A percentile compares a stretch with the other conserved stretches of the same genome.
phyloP scores from a whole-genome alignment of 2,113 vertebrate species.

The Dipodomys ordii region DNA sequence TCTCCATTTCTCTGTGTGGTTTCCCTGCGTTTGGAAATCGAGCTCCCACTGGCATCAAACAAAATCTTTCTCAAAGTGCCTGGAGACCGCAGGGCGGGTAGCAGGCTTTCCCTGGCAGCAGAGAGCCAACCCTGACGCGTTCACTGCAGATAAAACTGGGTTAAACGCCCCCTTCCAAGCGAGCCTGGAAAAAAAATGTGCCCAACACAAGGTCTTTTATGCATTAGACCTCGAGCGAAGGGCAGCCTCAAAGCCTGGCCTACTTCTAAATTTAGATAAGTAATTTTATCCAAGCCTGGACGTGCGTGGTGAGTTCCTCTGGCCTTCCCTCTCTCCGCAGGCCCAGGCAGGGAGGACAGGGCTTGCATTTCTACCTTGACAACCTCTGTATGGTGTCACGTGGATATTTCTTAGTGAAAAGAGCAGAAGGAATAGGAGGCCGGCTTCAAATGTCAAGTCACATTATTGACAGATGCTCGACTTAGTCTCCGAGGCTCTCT shows the following conservation, averaged over 20 bases:
- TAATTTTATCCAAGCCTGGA: slow-evolving; percentile 71
- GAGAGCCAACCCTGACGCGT: slow-evolving; percentile 29
- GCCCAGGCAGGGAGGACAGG: neutral
- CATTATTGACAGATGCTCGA: slow-evolving; percentile 70
- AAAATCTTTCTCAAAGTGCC: slow-evolving; percentile 69
- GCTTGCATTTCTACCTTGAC: slow-evolving; percentile 48
- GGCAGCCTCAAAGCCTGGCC: slow-evolving; percentile 81
- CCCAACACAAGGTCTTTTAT: slow-evolving; percentile 71
- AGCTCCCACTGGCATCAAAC: slow-evolving; percentile 76
- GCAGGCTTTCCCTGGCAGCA: neutral
- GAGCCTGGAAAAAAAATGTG: slow-evolving; percentile 58
- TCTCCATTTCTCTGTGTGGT: neutral
- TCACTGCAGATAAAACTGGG: slow-evolving; percentile 74
- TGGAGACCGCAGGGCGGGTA: slow-evolving; percentile 43
- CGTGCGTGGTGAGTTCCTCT: slow-evolving; percentile 17
- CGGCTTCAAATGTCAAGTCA: slow-evolving; percentile 80
- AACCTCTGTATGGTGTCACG: slow-evolving; percentile 56
- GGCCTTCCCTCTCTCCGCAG: slow-evolving; percentile 5
- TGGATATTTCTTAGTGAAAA: slow-evolving; percentile 75
- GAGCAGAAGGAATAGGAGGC: slow-evolving; percentile 74
- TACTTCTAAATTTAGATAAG: slow-evolving; percentile 82
- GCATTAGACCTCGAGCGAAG: slow-evolving; percentile 58
- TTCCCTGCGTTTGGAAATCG: slow-evolving; percentile 60
- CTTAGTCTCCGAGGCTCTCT: slow-evolving; percentile 60
- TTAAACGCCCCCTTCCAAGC: slow-evolving; percentile 78